phyloP scores from a whole-genome alignment of 1,140 invertebrate species.

The Pseudoatta argentina region DNA sequence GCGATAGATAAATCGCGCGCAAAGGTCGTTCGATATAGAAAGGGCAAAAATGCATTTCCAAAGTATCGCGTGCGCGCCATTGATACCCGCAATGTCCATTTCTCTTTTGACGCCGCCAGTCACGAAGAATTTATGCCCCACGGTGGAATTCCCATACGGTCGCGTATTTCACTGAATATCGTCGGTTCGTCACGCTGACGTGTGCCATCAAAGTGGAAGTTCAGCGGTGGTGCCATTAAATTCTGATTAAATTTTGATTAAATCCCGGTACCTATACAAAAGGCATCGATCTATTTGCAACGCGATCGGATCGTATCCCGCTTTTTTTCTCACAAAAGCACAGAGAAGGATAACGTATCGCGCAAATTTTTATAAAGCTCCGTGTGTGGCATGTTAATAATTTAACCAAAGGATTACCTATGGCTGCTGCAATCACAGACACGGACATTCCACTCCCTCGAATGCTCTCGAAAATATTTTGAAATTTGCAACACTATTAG shows the following conservation, averaged over 20 bases:
- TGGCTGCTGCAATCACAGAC: not conserved
- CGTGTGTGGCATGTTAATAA: constrained; percentile 36
- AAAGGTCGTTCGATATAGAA: constrained; percentile 20
- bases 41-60: constrained; percentile 50
- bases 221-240: constrained; percentile 64
- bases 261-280: constrained; percentile 69
- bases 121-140: constrained; percentile 67
- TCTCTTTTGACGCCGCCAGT: constrained; percentile 54
- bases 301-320: constrained; percentile 52
- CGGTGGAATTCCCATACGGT: constrained; percentile 60
- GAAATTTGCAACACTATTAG: constrained; percentile 28
- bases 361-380: constrained; percentile 53
- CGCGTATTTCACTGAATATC: constrained; percentile 66
- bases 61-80: constrained; percentile 35
- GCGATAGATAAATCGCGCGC: constrained; percentile 42
- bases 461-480: constrained; percentile 23
- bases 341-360: constrained; percentile 44
- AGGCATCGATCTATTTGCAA: constrained; percentile 68
- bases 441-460: not conserved
- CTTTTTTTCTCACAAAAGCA: constrained; percentile 58
- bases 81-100: constrained; percentile 59
- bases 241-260: constrained; percentile 74
- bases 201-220: constrained; percentile 62
- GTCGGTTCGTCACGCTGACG: constrained; percentile 67
- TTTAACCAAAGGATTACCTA: constrained; percentile 41